Evolutionary conservation across 2,888 invertebrate species (phyloP).

Genomic region (Amphipyra berbera): DNA sequence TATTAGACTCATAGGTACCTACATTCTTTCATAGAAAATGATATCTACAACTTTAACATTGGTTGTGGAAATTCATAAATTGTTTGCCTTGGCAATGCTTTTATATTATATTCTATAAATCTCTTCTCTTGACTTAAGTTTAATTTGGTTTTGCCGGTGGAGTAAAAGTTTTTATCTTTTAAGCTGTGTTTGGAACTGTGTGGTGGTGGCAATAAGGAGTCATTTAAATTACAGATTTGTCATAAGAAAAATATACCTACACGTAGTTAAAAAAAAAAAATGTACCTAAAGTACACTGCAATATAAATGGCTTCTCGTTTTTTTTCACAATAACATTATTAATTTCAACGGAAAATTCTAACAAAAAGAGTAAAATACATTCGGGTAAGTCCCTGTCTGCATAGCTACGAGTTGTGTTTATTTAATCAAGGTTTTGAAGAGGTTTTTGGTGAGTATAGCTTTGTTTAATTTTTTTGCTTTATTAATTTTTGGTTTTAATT

Average conservation of each 20-base stretch:
- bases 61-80: neutral
- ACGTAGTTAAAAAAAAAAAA: neutral
- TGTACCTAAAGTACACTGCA: no score
- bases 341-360: neutral
- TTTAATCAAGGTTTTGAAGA: neutral
- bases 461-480: slow-evolving; percentile 4
- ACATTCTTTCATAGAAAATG: no score
- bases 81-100: no score
- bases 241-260: no score
- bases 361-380: no score
- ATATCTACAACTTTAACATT: no score
- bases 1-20: neutral
- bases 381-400: no score
- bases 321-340: neutral
- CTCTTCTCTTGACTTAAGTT: no score
- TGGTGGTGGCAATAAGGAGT: neutral
- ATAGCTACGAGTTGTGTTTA: no score
- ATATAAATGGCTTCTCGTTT: neutral
- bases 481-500: neutral
- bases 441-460: slow-evolving; percentile 44
- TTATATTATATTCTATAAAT: no score
- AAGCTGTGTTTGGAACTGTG: neutral
- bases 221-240: neutral
- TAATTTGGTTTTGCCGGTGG: neutral
- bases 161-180: neutral